A percentile compares a stretch with the other conserved stretches of the same genome.
Evolutionary conservation across 2,797 vertebrate species (phyloP).

Genomic region (Argya squamiceps): DNA sequence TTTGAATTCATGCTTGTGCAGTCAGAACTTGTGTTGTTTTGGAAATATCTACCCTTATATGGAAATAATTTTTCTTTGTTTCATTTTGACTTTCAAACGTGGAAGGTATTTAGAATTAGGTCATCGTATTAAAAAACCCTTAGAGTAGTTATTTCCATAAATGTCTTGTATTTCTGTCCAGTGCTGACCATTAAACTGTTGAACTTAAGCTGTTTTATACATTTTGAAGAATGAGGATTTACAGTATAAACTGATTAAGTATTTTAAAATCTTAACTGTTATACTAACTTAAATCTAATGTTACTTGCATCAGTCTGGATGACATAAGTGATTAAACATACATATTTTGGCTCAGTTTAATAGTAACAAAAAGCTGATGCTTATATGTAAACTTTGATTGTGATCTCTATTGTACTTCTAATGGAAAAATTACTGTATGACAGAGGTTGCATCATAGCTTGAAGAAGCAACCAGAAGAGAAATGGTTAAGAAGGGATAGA

Average conservation of each 20-base stretch:
- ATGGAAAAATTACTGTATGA: not conserved
- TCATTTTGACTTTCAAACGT: conserved; percentile 16
- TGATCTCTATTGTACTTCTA: not conserved
- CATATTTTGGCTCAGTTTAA: not conserved
- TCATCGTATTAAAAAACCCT: not conserved
- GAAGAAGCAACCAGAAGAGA: not conserved
- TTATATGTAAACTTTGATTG: not conserved
- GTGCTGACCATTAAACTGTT: conserved; percentile 40
- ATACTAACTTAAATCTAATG: not conserved
- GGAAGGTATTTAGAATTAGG: conserved; percentile 30
- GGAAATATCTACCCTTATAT: conserved; percentile 11
- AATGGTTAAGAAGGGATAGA: not conserved
- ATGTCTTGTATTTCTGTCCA: conserved; percentile 31
- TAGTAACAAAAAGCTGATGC: not conserved
- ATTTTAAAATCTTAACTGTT: not conserved
- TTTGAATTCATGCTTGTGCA: not conserved
- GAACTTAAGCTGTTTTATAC: conserved; percentile 27
- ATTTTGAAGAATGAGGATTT: not conserved
- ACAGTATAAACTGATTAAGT: not conserved
- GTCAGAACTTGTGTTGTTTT: not conserved
- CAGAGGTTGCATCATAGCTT: not conserved
- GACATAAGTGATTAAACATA: not conserved
- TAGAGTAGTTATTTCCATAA: conserved; percentile 33
- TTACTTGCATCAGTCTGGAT: not conserved
- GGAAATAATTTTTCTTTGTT: conserved; percentile 40